Percentiles rank a stretch among this genome's conserved stretches.
Conservation (phyloP, 2,797 vertebrate species). For the Valencia hispanica region DNA sequence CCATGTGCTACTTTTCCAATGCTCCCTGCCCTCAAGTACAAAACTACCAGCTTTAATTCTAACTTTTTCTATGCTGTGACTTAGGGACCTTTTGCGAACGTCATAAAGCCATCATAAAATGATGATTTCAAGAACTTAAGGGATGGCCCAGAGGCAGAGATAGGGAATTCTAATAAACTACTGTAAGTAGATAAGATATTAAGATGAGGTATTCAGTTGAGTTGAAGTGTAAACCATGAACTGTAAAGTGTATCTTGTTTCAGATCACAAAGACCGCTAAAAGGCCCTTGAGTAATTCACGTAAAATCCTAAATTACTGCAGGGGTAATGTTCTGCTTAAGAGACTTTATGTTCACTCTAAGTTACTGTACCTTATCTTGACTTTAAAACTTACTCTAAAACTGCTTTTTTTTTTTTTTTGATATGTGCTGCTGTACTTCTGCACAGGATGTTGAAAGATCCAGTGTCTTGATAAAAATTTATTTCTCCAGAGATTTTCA, state of each 20-base stretch:
- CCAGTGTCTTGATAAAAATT: neutral
- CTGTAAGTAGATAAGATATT: neutral
- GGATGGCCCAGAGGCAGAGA: conserved; percentile 45
- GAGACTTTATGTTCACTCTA: conserved; percentile 29
- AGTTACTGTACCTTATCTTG: conserved; percentile 41
- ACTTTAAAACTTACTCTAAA: conserved; percentile 30
- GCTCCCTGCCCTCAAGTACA: conserved; percentile 55
- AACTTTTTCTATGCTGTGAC: conserved; percentile 50
- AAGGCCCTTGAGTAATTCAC: conserved; percentile 49
- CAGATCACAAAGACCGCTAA: conserved; percentile 50
- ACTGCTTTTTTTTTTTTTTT: conserved; percentile 27
- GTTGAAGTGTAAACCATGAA: conserved; percentile 31
- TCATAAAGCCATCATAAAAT: conserved; percentile 44
- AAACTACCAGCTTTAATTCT: conserved; percentile 48
- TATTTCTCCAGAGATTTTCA: neutral
- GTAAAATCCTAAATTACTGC: conserved; percentile 55
- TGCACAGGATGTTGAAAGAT: neutral
- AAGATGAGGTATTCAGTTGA: conserved; percentile 25
- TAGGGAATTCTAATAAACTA: conserved; percentile 36
- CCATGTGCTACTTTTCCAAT: conserved; percentile 73
- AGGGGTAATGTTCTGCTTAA: conserved; percentile 37
- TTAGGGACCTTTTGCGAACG: conserved; percentile 52
- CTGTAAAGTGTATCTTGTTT: conserved; percentile 47
- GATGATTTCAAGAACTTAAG: conserved; percentile 61
- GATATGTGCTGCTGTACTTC: conserved; percentile 10